Base-by-base conservation (phyloP, 2,888 invertebrate species). In the Acrocyrtus sp. region DNA sequence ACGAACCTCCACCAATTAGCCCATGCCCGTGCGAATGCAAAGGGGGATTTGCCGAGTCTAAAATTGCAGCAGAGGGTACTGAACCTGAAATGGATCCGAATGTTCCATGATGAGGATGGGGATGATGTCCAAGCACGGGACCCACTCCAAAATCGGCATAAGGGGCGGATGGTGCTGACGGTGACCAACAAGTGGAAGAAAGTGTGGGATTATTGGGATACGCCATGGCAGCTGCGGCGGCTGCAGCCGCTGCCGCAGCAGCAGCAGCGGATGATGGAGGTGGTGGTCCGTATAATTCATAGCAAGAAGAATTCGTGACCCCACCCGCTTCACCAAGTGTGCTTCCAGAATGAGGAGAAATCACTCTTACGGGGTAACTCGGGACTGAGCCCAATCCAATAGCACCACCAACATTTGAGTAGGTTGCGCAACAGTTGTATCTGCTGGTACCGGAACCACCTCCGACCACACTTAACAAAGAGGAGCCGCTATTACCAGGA, bases 171-270 rank as follows among this genome's bases (percentile, higher is more conserved):
- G 58, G 43, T 8, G 34, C 12, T 45, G 68, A 50, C n/a, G 60
- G 34, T 45, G 45, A n/a, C 68, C 60, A 61, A 22, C 65, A 56
- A 34, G 47, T 29, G 6, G 54, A 45, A 47, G 65, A 56, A 50
- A 57, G 58, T 17, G 58, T 54, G 10, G 67, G 15, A 34, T 34
- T 34, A 34, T 12, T 19, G 1, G 67, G 58, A 54, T 68, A 68
- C 21, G 50, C 68, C 60, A 68, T 68, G 0, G 68, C 67, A 10
- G 65, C 65, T 15, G 63, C 63, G 19, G 65, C 65, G 1, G 65
- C 65, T 15, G 67, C 67, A 8, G 67, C 69, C n/a, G 69, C 69
- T 17, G 69, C 69, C 17, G 69, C 69, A 1, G 56, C 62, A 10
- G 62, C 69, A 3, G 68, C 45, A n/a, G n/a, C n/a, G n/a, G n/a